Conservation (phyloP, 2,113 vertebrate genomes). For the Tetrax tetrax region DNA sequence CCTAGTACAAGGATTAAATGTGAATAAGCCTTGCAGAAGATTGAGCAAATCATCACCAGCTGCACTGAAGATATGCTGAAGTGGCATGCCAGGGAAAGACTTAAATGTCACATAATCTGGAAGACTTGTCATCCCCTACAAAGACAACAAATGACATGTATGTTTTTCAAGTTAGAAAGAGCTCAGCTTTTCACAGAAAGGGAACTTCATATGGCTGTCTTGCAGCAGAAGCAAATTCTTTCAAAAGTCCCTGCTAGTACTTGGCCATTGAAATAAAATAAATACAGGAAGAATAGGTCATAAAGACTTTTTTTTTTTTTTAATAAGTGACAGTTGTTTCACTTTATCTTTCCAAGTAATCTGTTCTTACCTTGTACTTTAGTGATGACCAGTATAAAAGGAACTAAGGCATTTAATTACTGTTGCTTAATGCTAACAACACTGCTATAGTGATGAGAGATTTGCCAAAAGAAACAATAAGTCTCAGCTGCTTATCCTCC, state of each 20-base stretch:
- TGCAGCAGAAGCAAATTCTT: neutral
- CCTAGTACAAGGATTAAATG: slow-evolving; percentile 88
- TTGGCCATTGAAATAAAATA: neutral
- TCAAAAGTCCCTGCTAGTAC: neutral
- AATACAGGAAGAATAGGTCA: neutral
- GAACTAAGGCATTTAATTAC: neutral
- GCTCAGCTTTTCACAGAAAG: neutral
- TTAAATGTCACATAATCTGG: slow-evolving; percentile 97
- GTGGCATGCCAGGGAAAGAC: slow-evolving; percentile 88
- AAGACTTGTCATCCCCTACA: slow-evolving; percentile 89
- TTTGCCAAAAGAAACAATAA: neutral
- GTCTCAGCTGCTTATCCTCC: neutral
- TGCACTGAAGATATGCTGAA: slow-evolving; percentile 96
- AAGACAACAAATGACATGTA: neutral
- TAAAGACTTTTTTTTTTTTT: neutral
- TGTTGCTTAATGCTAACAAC: neutral
- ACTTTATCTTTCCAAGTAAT: neutral
- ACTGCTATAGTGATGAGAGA: neutral
- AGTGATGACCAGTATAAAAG: neutral
- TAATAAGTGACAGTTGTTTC: neutral
- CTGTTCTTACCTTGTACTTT: neutral
- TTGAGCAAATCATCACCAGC: slow-evolving; percentile 92
- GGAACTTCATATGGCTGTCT: neutral
- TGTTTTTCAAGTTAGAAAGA: neutral
- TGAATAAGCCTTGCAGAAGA: slow-evolving; percentile 90